Base-by-base conservation (phyloP, 2,797 vertebrate genomes). In the Sebastes diploproa region DNA sequence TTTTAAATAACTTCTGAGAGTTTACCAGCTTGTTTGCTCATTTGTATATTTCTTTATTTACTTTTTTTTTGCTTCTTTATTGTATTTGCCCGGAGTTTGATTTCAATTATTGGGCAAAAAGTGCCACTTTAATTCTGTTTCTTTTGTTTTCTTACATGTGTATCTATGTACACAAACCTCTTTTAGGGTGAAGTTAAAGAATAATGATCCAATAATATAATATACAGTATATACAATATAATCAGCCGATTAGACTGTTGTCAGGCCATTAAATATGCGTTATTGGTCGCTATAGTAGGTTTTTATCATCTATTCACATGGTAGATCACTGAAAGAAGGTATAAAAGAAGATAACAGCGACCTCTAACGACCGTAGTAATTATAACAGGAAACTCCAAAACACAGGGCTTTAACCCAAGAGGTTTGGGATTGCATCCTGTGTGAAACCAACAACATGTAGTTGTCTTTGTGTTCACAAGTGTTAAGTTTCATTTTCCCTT, bases 341-440 rank as follows among this genome's bases (percentile, higher is more conserved):
- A 20, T 50, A 50, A 50, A 50, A 50, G 46, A 50, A 18, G 7
- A 9, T 20, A 0, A 50, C 18, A 9, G 46, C 46, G 7, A 50
- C 46, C 46, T 50, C 18, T 50, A 2, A 20, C 0, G 46, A 20
- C 46, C 7, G 4, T 50, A 4, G 46, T 50, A 0, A 50, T 50
- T 50, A 4, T 50, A 18, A 50, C 46, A 20, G 18, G 3, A 50
- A 50, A 50, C 46, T 46, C 42, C 42, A 46, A 46, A 46, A 46
- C 14, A 46, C 42, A 46, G 14, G 14, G 14, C 42, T 46, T 46
- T 46, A 18, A 46, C 42, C 6, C 42, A 1, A 18, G 42, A 46
- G 7, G 7, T 25, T 25, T 25, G 25, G 25, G 3, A 46, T 3
- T 3, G 6, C 42, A 20, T 46, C 42, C 1, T 0, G 14, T 42